Evolutionary conservation across 1,140 invertebrate genomes (phyloP).

Genomic region (Augochlora pura): DNA sequence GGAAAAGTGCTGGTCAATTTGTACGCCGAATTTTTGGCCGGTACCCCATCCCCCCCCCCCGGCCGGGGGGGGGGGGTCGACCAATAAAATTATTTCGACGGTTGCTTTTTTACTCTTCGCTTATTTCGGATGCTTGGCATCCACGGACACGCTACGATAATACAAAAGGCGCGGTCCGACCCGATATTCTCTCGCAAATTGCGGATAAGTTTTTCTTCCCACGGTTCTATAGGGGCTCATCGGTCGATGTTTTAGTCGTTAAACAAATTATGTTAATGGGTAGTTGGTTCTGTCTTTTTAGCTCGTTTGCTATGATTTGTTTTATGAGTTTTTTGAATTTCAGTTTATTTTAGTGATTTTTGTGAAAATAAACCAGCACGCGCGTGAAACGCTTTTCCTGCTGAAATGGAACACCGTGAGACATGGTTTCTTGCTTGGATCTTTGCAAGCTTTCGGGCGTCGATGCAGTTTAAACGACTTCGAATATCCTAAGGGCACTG

Average conservation of each 20-base stretch:
- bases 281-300: no score
- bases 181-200: neutral
- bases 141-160: neutral
- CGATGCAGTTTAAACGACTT: neutral
- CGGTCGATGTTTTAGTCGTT: no score
- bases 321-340: no score
- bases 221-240: no score
- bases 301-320: no score
- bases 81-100: neutral
- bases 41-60: neutral
- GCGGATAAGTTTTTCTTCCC: neutral
- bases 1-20: neutral
- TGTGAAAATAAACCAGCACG: neutral
- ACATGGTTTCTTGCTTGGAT: neutral
- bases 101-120: neutral
- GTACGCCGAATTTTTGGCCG: neutral
- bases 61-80: no score
- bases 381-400: neutral
- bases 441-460: neutral
- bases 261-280: no score
- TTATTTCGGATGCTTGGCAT: neutral
- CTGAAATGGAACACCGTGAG: neutral
- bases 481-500: constrained; percentile 11
- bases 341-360: no score
- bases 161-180: neutral